Evolutionary conservation across 2,797 vertebrate species (phyloP).

Genomic region (Margarornis squamiger): DNA sequence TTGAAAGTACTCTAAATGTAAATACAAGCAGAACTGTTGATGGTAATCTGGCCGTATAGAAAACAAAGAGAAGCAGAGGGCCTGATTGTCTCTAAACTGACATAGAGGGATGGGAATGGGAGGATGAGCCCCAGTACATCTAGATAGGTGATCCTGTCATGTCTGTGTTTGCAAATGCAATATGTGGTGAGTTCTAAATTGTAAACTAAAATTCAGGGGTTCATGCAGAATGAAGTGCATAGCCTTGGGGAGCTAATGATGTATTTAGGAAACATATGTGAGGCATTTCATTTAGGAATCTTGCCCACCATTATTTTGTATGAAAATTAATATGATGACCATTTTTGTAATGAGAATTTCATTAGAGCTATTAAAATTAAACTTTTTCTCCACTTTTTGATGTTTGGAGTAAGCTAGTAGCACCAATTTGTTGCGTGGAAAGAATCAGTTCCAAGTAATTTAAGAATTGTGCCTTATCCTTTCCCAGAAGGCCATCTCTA

Average conservation of each 20-base stretch:
- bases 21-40: background rate
- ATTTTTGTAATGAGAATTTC: background rate
- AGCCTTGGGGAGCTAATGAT: background rate
- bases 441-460: background rate
- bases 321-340: background rate
- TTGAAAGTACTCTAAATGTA: conserved; percentile 7
- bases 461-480: background rate
- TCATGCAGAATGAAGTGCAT: background rate
- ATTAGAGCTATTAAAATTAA: background rate
- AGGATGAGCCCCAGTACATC: background rate
- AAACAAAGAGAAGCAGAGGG: background rate
- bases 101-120: background rate
- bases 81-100: background rate
- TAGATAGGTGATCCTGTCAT: background rate
- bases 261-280: background rate
- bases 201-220: conserved; percentile 11
- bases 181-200: conserved; percentile 1
- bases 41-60: background rate
- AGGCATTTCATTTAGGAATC: conserved; percentile 16
- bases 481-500: background rate
- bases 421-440: background rate
- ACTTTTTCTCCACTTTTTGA: background rate
- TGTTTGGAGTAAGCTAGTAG: background rate
- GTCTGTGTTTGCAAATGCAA: conserved; percentile 4
- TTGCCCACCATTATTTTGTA: background rate